Evolutionary conservation across 2,888 invertebrate genomes (phyloP).

Genomic region (Heliconius erato): DNA sequence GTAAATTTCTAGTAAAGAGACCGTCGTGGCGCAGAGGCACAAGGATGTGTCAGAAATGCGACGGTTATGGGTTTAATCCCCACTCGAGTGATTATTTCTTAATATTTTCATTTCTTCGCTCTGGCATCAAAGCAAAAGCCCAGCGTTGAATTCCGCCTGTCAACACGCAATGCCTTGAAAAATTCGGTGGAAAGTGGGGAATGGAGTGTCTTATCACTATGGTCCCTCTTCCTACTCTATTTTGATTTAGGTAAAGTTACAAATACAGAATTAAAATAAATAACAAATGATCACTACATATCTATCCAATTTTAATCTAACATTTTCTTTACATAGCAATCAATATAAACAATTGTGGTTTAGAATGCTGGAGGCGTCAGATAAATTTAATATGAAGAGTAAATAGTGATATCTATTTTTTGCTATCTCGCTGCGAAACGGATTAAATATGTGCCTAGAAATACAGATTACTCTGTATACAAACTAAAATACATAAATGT

Average conservation of each 20-base stretch:
- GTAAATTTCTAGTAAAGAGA: too few relatives aligned
- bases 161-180: too few relatives aligned
- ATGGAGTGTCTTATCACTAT: too few relatives aligned
- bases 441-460: background rate
- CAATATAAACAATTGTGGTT: constrained; percentile 59
- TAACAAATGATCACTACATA: background rate
- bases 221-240: background rate
- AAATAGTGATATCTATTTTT: constrained; percentile 64
- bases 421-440: constrained; percentile 28
- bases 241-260: background rate
- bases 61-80: too few relatives aligned
- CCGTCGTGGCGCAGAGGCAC: too few relatives aligned
- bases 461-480: background rate
- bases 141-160: too few relatives aligned
- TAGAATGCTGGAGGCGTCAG: constrained; percentile 61
- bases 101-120: too few relatives aligned
- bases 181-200: too few relatives aligned
- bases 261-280: background rate
- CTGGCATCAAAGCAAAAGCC: too few relatives aligned
- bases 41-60: too few relatives aligned
- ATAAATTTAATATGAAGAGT: constrained; percentile 70
- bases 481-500: background rate
- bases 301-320: constrained; percentile 47
- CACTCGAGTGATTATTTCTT: too few relatives aligned
- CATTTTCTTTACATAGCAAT: constrained; percentile 47